Conservation (phyloP, 1,140 invertebrate genomes). For the Platorchestia sp. region DNA sequence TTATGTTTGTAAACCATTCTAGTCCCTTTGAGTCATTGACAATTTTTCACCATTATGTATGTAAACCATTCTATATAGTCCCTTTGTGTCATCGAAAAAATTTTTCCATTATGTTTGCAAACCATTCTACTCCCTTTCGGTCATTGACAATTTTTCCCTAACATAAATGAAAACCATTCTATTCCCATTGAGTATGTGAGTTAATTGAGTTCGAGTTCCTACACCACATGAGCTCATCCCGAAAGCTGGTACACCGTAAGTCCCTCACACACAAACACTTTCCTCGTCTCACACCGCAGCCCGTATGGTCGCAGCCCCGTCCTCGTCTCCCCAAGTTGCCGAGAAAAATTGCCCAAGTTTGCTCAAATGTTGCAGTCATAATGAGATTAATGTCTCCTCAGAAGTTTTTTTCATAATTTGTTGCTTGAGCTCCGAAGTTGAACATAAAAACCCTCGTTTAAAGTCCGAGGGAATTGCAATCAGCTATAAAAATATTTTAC, state of each 20-base stretch:
- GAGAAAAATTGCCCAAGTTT: constrained; percentile 8
- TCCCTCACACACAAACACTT: too few relatives aligned
- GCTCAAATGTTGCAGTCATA: constrained; percentile 1
- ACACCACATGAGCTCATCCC: background rate
- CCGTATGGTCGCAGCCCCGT: background rate
- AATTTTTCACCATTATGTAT: too few relatives aligned
- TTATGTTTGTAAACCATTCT: too few relatives aligned
- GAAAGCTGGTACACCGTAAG: background rate
- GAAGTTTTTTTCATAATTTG: constrained; percentile 2
- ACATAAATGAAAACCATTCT: too few relatives aligned
- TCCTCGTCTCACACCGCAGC: background rate
- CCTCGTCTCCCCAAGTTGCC: background rate
- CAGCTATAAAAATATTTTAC: background rate
- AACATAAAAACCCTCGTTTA: background rate
- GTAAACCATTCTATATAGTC: too few relatives aligned
- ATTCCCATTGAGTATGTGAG: too few relatives aligned
- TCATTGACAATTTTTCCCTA: too few relatives aligned
- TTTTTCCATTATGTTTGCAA: too few relatives aligned
- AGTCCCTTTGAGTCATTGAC: too few relatives aligned
- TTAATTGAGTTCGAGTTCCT: too few relatives aligned
- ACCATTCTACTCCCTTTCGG: too few relatives aligned
- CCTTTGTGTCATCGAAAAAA: too few relatives aligned
- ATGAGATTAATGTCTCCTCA: background rate
- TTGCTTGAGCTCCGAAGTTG: background rate
- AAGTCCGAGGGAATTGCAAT: background rate